Evolutionary conservation across 2,797 vertebrate genomes (phyloP), one percentile per base, ranked within the genome.

Genomic region (Micrastur ruficollis): DNA sequence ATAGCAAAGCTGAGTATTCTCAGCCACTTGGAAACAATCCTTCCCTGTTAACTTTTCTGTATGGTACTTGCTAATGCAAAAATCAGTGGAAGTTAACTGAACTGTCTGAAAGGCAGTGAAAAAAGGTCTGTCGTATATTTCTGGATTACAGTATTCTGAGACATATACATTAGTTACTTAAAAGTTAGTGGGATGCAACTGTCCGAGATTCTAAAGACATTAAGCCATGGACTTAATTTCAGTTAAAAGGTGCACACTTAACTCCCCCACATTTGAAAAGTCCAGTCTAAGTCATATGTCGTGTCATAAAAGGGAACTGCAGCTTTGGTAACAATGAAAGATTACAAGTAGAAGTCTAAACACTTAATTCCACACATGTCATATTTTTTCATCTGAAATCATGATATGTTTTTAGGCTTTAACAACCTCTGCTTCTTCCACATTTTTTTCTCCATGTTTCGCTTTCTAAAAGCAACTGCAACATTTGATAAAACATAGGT

Each of bases 1-100:
- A 70, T 89, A 91, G 42, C 17, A 79, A 65, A 66, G 67, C 31
- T 63, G 20, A 67, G 26, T 31, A 81, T 73, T 84, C 92, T 75
- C 66, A 95, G 53, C 19, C 42, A 68, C 25, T 75, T 27, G 1
- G 25, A 91, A 94, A 56, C 49, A 95, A 90, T 29, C 27, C 27
- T 74, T 82, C 19, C 32, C 38, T 40, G 3, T 29, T 63, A 62
- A 62, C 22, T 55, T 87, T 85, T 36, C 81, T 86, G 34, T 32
- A 66, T 29, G 18, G n/a, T 42, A 59, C 23, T 86, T 81, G 53
- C 11, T 56, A 86, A 75, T 27, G 78, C 44, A 89, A 21, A 5
- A 58, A 11, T 27, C 56, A 31, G 31, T 59, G 22, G 31, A 83
- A 73, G 17, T 23, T 66, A 70, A 53, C 8, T 47, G 49, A 92